A percentile compares a stretch with the other conserved stretches of the same genome.
Evolutionary conservation across 2,888 invertebrate species (phyloP).

Genomic region (Melanostoma scalare): DNA sequence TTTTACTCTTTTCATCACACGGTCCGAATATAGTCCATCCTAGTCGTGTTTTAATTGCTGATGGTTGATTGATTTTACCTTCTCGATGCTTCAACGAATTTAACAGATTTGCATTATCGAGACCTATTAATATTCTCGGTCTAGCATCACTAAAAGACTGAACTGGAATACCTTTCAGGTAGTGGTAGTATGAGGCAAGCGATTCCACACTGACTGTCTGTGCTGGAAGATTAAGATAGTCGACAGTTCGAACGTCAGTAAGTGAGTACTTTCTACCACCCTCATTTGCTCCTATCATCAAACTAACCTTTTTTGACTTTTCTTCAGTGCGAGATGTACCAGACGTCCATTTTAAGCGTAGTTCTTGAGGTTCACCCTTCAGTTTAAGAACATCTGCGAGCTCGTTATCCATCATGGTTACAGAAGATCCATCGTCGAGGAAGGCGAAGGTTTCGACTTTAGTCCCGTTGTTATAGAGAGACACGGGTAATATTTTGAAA

Average conservation of each 20-base stretch:
- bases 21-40: not conserved
- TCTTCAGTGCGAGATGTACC: conserved; percentile 1
- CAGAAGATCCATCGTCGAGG: conserved; percentile 55
- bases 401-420: conserved; percentile 50
- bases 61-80: not conserved
- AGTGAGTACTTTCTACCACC: not conserved
- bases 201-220: too few relatives aligned
- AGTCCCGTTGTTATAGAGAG: conserved; percentile 11
- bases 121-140: conserved; percentile 32
- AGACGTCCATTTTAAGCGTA: conserved; percentile 16
- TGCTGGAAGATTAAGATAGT: not conserved
- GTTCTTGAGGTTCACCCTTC: conserved; percentile 17
- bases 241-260: not conserved
- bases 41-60: not conserved
- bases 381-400: conserved; percentile 15
- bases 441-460: conserved; percentile 40
- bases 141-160: conserved; percentile 14
- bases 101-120: conserved; percentile 6
- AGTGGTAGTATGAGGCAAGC: not conserved
- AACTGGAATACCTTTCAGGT: conserved; percentile 31
- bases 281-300: not conserved
- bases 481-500: conserved; percentile 31
- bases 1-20: not conserved
- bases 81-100: conserved; percentile 6
- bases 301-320: conserved; percentile 8